Evolutionary conservation across 2,113 vertebrate species (phyloP).

Genomic region (Enhydra lutris): DNA sequence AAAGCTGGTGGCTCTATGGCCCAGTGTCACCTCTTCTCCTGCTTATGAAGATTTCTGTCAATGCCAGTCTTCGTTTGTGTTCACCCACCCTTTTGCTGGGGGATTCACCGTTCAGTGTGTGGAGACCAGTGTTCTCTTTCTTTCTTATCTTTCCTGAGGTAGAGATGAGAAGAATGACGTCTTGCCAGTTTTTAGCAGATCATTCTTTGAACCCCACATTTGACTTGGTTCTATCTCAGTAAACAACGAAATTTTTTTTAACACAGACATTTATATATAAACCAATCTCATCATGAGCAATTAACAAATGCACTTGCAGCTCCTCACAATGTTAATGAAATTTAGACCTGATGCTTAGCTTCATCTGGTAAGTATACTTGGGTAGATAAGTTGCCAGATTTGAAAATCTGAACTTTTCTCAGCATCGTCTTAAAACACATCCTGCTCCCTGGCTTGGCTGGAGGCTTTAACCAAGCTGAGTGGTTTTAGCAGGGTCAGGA

Average conservation of each 20-base stretch:
- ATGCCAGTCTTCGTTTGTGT: background rate
- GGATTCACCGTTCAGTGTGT: background rate
- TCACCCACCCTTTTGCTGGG: background rate
- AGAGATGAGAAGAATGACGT: background rate
- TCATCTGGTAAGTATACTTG: background rate
- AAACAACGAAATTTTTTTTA: constrained; percentile 33
- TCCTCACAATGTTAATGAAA: constrained; percentile 36
- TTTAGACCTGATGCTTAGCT: constrained; percentile 10
- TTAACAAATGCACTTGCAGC: constrained; percentile 9
- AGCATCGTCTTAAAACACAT: background rate
- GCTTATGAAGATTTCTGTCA: background rate
- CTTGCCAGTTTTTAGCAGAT: background rate
- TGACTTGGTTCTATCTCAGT: background rate
- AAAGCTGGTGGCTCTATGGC: background rate
- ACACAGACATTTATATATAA: background rate
- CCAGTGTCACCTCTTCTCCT: background rate
- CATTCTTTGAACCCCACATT: background rate
- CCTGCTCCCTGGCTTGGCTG: background rate
- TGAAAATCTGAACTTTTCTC: background rate
- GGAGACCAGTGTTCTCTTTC: background rate
- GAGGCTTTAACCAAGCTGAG: background rate
- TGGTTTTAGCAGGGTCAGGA: constrained; percentile 4
- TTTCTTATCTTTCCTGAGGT: background rate
- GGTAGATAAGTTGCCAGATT: background rate
- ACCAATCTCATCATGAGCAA: constrained; percentile 16